A percentile compares a stretch with the other conserved stretches of the same genome.
phyloP scores from a whole-genome alignment of 2,113 vertebrate genomes.

The Callipepla squamata region DNA sequence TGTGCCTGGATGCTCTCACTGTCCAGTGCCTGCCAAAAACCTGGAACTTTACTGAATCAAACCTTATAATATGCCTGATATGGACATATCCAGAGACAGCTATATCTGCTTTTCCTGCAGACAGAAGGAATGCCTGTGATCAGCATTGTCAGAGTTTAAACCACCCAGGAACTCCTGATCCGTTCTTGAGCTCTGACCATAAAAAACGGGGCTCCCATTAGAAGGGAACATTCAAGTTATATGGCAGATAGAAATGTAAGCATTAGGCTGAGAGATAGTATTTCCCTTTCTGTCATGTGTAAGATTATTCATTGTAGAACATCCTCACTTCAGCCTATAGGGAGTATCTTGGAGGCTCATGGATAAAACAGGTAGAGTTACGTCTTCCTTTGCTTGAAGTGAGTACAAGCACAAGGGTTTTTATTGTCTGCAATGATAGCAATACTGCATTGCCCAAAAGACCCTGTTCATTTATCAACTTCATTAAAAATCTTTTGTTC shows the following conservation, averaged over 20 bases:
- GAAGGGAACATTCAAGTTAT: background rate
- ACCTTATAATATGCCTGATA: background rate
- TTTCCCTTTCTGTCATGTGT: constrained; percentile 36
- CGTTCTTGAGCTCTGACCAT: background rate
- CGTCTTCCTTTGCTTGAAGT: constrained; percentile 53
- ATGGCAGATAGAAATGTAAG: background rate
- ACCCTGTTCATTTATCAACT: constrained; percentile 69
- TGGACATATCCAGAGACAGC: background rate
- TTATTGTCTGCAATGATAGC: constrained; percentile 19
- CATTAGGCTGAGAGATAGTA: background rate
- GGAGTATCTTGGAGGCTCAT: constrained; percentile 58
- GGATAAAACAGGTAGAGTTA: constrained; percentile 64
- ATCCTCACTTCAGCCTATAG: constrained; percentile 60
- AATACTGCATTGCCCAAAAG: constrained; percentile 42
- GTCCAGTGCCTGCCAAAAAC: background rate
- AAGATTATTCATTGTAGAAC: constrained; percentile 69
- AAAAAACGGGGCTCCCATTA: background rate
- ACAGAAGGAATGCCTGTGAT: background rate
- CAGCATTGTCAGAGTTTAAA: background rate
- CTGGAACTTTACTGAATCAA: background rate
- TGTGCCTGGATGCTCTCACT: background rate
- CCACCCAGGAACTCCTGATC: background rate
- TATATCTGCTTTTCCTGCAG: background rate
- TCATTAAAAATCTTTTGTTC: constrained; percentile 68
- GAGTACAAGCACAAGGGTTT: constrained; percentile 51